Evolutionary conservation across 2,888 invertebrate genomes (phyloP).

Genomic region (Magallana nippona): DNA sequence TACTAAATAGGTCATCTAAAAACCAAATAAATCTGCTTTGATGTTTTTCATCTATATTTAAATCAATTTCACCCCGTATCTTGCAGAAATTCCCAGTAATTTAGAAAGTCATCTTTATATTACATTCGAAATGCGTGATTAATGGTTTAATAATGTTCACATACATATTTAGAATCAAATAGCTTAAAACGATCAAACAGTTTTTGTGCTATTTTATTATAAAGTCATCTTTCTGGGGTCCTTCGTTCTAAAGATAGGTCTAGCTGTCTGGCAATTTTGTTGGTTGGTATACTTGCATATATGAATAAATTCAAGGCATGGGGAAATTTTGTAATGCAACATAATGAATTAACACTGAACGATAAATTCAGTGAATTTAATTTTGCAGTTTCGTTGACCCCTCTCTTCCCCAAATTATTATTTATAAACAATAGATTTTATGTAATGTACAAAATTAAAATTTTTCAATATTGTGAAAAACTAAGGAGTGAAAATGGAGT

Average conservation of each 20-base stretch:
- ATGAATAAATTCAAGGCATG: constrained; percentile 12
- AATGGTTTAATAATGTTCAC: not conserved
- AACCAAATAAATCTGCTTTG: not conserved
- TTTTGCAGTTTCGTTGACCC: no score
- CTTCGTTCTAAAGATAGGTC: not conserved
- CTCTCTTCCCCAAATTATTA: no score
- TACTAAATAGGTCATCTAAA: not conserved
- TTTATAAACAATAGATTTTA: no score
- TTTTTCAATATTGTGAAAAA: no score
- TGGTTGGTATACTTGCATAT: constrained; percentile 1
- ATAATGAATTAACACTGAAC: not conserved
- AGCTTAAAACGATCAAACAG: not conserved
- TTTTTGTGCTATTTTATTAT: not conserved
- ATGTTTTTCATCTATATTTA: constrained; percentile 13
- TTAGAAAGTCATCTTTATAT: not conserved
- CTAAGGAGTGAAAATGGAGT: no score
- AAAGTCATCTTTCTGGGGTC: not conserved
- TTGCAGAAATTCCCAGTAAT: not conserved
- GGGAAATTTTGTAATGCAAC: not conserved
- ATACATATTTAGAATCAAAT: constrained; percentile 3
- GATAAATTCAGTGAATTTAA: no score
- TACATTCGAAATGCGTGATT: not conserved
- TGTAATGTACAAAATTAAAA: no score
- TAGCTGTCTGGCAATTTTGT: not conserved
- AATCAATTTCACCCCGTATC: not conserved